Conservation (phyloP, 2,888 invertebrate species). For the Cordilura impudica region DNA sequence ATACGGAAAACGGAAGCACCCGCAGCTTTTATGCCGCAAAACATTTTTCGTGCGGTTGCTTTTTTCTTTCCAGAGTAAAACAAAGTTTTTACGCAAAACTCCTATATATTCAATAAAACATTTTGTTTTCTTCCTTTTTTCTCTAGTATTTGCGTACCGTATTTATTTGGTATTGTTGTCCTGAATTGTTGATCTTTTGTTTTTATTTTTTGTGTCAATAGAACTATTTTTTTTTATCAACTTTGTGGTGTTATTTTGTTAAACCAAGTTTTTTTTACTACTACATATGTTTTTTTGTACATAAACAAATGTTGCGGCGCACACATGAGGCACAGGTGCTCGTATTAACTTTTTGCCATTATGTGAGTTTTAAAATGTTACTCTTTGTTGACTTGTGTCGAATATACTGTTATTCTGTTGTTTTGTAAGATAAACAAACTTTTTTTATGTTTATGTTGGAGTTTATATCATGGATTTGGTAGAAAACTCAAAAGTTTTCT, state of each 20-base stretch:
- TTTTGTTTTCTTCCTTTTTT: neutral
- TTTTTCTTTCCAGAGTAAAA: conserved; percentile 53
- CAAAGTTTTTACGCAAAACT: conserved; percentile 42
- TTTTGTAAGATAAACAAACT: conserved; percentile 59
- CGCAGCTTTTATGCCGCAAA: conserved; percentile 66
- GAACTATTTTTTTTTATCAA: conserved; percentile 45
- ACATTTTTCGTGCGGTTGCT: conserved; percentile 63
- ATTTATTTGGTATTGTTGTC: conserved; percentile 53
- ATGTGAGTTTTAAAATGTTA: conserved; percentile 31
- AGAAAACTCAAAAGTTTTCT: conserved; percentile 41
- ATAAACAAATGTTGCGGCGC: no score
- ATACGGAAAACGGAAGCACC: conserved; percentile 64
- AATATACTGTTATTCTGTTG: conserved; percentile 18
- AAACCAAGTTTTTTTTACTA: conserved; percentile 3
- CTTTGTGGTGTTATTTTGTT: conserved; percentile 8
- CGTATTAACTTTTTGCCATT: conserved; percentile 35
- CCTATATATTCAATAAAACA: conserved; percentile 57
- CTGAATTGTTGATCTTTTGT: conserved; percentile 54
- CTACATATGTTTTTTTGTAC: no score
- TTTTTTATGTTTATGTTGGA: conserved; percentile 32
- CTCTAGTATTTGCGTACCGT: conserved; percentile 18
- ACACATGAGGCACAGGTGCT: conserved; percentile 52
- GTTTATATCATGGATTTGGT: conserved; percentile 54
- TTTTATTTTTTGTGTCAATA: conserved; percentile 48
- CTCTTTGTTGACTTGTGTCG: neutral